phyloP scores from a whole-genome alignment of 2,797 vertebrate species.

The Morus bassanus region DNA sequence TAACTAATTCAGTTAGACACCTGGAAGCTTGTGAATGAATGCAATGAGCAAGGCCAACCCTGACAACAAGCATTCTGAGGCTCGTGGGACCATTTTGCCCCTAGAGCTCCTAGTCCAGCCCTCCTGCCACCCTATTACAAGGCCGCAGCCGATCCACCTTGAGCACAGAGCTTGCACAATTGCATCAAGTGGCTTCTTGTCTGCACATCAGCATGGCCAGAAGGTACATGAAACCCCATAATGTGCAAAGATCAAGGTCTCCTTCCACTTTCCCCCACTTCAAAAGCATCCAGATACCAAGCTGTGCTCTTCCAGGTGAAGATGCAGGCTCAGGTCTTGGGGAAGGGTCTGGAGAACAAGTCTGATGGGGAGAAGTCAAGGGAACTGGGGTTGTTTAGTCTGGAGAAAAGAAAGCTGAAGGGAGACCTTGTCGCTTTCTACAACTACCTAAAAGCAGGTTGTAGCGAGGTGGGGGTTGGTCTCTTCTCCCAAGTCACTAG shows the following conservation, averaged over 20 bases:
- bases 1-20: not conserved
- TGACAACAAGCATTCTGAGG: not conserved
- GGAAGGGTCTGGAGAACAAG: not conserved
- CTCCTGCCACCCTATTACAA: fast-evolving
- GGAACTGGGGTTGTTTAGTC: too few relatives aligned
- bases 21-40: not conserved
- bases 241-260: fast-evolving
- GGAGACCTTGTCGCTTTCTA: too few relatives aligned
- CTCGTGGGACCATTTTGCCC: not conserved
- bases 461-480: too few relatives aligned
- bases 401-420: too few relatives aligned
- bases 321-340: not conserved
- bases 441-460: too few relatives aligned
- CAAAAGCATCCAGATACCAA: not conserved
- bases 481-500: too few relatives aligned
- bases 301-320: not conserved
- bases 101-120: not conserved
- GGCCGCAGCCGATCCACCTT: fast-evolving
- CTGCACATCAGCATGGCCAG: not conserved
- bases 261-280: not conserved
- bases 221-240: not conserved
- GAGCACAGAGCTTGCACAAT: not conserved
- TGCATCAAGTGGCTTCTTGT: not conserved
- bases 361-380: too few relatives aligned
- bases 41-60: not conserved